Evolutionary conservation across 2,888 invertebrate genomes (phyloP).

Genomic region (Caenorhabditis imperialis): DNA sequence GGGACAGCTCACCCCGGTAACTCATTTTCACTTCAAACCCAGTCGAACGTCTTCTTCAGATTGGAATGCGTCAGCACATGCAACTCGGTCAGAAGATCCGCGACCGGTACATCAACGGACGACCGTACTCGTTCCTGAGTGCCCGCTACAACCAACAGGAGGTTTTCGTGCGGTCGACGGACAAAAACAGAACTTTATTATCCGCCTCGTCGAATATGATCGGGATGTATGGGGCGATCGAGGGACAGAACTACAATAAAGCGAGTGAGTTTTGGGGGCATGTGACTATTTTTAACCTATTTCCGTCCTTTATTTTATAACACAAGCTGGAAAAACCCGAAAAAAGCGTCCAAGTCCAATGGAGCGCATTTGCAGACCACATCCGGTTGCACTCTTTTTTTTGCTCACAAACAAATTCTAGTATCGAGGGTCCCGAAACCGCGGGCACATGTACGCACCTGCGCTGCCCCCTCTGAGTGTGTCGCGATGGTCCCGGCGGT

Average conservation of each 20-base stretch:
- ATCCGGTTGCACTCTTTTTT: too few relatives aligned
- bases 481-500: too few relatives aligned
- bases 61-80: constrained; percentile 62
- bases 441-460: too few relatives aligned
- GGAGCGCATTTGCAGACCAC: too few relatives aligned
- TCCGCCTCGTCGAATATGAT: constrained; percentile 78
- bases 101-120: constrained; percentile 55
- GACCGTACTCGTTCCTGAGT: constrained; percentile 39
- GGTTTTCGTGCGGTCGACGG: constrained; percentile 85
- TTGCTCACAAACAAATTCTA: too few relatives aligned
- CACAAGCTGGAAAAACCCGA: not conserved
- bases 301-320: too few relatives aligned
- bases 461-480: too few relatives aligned
- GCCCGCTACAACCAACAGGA: constrained; percentile 37
- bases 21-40: not conserved
- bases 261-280: too few relatives aligned
- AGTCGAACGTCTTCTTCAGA: constrained; percentile 22
- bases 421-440: too few relatives aligned
- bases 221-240: constrained; percentile 45
- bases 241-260: constrained; percentile 13
- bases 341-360: too few relatives aligned
- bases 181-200: constrained; percentile 87
- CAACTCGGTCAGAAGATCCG: constrained; percentile 55
- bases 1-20: constrained; percentile 64
- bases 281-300: too few relatives aligned